Conservation (phyloP, 2,797 vertebrate genomes). For the Myripristis jacobus region DNA sequence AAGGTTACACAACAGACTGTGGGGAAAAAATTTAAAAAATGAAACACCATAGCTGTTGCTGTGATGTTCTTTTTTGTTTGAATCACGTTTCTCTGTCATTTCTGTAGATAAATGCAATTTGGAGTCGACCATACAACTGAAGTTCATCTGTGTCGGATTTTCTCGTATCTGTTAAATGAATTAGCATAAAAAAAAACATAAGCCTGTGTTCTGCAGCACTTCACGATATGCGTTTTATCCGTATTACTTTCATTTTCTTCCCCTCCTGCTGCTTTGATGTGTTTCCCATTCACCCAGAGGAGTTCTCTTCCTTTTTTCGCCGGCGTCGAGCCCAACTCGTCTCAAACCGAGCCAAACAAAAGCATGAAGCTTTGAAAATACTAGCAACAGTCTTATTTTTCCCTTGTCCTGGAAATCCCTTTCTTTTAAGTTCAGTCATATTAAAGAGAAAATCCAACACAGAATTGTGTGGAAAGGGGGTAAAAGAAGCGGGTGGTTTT, state of each 20-base stretch:
- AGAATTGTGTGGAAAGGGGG: neutral
- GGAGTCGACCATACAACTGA: slow-evolving; percentile 1
- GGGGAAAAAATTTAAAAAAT: slow-evolving; percentile 15
- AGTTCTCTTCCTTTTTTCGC: neutral
- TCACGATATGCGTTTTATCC: neutral
- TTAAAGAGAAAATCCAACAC: slow-evolving; percentile 38
- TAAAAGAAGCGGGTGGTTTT: neutral
- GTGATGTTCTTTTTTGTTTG: slow-evolving; percentile 32
- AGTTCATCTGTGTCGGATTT: slow-evolving; percentile 56
- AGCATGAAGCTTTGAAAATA: neutral
- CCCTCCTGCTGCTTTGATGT: neutral
- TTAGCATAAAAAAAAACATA: neutral
- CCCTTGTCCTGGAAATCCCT: neutral
- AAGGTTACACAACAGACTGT: neutral
- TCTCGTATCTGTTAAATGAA: slow-evolving; percentile 25
- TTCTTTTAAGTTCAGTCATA: slow-evolving; percentile 13
- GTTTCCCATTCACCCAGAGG: neutral
- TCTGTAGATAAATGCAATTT: slow-evolving; percentile 44
- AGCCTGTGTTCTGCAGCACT: neutral
- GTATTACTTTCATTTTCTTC: neutral
- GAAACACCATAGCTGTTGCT: slow-evolving; percentile 25
- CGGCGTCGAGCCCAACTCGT: neutral
- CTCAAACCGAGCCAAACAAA: neutral
- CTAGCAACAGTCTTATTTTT: neutral
- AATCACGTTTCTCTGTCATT: slow-evolving; percentile 18